Evolutionary conservation across 1,140 invertebrate species (phyloP), one percentile per base, ranked within the genome.

Genomic region (Drosophila suzukii): DNA sequence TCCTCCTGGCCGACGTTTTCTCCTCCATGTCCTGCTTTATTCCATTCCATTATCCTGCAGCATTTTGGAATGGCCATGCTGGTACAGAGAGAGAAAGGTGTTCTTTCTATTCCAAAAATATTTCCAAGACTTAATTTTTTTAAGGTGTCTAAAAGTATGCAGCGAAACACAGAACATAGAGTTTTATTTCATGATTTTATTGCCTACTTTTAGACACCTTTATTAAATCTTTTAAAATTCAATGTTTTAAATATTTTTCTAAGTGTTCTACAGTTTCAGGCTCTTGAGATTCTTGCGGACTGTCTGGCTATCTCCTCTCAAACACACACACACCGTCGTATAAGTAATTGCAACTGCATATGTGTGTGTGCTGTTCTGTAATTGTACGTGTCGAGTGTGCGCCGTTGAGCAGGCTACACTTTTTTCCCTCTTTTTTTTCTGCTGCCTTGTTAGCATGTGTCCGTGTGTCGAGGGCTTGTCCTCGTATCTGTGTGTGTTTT

Each of bases 301-400:
- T 59, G 39, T 66, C 68, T 80, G 76, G 44, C 63, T 82, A 75
- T 76, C 58, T 57, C 32, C 62, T 58, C 32, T 17, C 54, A 70
- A 74, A 59, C 78, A 58, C 56, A 81, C 68, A 83, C 62, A 54
- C 70, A 72, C 34, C 43, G 41, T 30, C 53, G 57, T n/a, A 55
- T 38, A 83, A 58, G 57, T 57, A 68, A 73, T 66, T 59, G 66
- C 60, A 53, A 27, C 43, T 47, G 39, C 47, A 57, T 39, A 46
- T 70, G 70, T 55, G 56, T 57, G 68, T 67, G 47, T 63, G 75
- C 24, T n/a, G 47, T 49, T 30, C 53, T 72, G 82, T 86, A 82
- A 86, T 77, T 80, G 84, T 84, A 83, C 77, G 84, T 89, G 84
- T 88, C 60, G 84, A 80, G 84, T 89, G 51, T 88, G 83, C 80